A percentile compares a stretch with the other conserved stretches of the same genome.
phyloP scores from a whole-genome alignment of 23 tunicate genomes.

The Halocynthia aurantium region DNA sequence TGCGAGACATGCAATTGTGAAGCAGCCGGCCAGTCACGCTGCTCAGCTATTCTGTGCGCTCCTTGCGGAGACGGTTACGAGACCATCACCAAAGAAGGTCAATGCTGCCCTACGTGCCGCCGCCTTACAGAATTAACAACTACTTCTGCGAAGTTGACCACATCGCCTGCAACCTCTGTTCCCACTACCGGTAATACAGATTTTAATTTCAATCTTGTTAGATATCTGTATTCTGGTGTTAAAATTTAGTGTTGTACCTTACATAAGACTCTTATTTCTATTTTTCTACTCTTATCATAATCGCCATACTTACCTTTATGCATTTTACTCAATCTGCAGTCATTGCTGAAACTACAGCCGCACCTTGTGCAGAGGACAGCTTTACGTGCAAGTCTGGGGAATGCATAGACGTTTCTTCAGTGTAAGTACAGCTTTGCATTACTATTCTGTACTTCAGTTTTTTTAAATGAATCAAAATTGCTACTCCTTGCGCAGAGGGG shows the following conservation, averaged over 20 bases:
- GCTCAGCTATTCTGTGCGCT: constrained; percentile 36
- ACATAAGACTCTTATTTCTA: no score
- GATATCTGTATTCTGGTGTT: no score
- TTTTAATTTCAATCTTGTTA: no score
- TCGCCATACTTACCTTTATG: neutral
- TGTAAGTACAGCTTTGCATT: neutral
- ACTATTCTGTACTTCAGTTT: no score
- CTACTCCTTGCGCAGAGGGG: no score
- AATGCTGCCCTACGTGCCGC: constrained; percentile 65
- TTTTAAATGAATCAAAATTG: no score
- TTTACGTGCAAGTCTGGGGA: constrained; percentile 3
- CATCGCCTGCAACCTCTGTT: no score
- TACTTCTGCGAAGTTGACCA: neutral
- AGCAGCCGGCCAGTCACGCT: constrained; percentile 24
- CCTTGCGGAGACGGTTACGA: constrained; percentile 50
- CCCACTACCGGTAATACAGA: no score
- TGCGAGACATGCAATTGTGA: constrained; percentile 53
- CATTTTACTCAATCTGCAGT: neutral
- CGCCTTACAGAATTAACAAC: neutral
- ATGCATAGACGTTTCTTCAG: neutral
- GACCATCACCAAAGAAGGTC: constrained; percentile 17
- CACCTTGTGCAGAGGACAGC: neutral
- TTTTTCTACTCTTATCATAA: no score
- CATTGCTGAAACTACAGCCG: neutral
- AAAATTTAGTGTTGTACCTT: no score